phyloP scores from a whole-genome alignment of 1,140 invertebrate species.

The Drosophila repletoides region DNA sequence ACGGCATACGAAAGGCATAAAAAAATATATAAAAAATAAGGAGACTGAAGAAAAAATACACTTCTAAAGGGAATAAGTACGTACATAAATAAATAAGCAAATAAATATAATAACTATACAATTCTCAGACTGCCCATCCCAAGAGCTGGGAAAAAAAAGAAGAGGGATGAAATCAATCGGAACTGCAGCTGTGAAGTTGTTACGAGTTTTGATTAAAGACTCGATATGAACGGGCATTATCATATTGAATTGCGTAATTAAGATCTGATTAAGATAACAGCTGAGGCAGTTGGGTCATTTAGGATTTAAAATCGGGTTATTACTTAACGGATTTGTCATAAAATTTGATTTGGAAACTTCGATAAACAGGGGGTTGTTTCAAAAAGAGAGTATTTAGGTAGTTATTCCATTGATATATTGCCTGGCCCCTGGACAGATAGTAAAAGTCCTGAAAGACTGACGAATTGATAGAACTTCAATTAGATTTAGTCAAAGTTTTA shows the following conservation, averaged over 20 bases:
- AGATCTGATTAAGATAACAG: conserved; percentile 40
- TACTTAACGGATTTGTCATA: conserved; percentile 28
- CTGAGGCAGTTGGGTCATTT: neutral
- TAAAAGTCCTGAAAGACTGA: too few species aligned
- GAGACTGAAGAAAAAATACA: neutral
- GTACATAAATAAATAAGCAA: conserved; percentile 73
- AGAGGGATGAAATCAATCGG: conserved; percentile 6
- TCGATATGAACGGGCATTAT: neutral
- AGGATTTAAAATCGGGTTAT: conserved; percentile 3
- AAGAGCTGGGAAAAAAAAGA: neutral
- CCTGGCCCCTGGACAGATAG: too few species aligned
- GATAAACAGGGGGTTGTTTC: too few species aligned
- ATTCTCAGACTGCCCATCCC: neutral
- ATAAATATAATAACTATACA: conserved; percentile 66
- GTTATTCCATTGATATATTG: too few species aligned
- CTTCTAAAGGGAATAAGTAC: conserved; percentile 11
- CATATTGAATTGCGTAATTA: conserved; percentile 25
- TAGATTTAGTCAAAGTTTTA: too few species aligned
- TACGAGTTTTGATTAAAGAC: conserved; percentile 4
- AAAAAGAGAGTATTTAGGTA: too few species aligned
- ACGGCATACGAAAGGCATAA: conserved; percentile 18
- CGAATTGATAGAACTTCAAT: too few species aligned
- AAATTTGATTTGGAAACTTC: conserved; percentile 1
- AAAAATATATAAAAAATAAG: neutral
- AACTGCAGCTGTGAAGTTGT: conserved; percentile 23